Conservation (phyloP, 1,140 invertebrate species). For the Drosophila mauritiana region DNA sequence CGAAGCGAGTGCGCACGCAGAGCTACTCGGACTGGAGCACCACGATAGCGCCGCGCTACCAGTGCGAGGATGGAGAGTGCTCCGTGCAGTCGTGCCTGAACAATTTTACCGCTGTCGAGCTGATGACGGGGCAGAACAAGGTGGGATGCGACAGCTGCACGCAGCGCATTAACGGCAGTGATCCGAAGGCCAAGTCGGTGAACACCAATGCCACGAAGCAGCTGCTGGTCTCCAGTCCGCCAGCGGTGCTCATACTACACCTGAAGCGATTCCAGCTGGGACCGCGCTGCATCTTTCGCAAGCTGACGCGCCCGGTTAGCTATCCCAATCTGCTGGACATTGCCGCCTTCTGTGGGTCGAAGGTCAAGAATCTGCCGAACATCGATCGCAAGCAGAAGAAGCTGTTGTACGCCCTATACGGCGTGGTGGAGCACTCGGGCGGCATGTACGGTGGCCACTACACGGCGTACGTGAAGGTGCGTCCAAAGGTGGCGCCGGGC, state of each 20-base stretch:
- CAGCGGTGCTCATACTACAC: conserved; percentile 96
- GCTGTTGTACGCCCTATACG: conserved; percentile 95
- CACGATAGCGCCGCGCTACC: conserved; percentile 88
- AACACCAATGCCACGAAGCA: conserved; percentile 96
- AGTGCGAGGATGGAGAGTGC: conserved; percentile 91
- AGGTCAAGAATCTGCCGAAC: conserved; percentile 88
- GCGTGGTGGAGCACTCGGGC: conserved; percentile 97
- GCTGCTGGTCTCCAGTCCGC: conserved; percentile 94
- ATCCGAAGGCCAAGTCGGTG: conserved; percentile 89
- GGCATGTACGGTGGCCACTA: conserved; percentile 97
- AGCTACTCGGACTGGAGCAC: conserved; percentile 85
- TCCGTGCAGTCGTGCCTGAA: conserved; percentile 94
- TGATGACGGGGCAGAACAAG: conserved; percentile 96
- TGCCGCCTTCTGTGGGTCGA: conserved; percentile 94
- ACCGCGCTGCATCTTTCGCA: conserved; percentile 87
- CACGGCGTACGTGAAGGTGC: conserved; percentile 96
- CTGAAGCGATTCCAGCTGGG: conserved; percentile 95
- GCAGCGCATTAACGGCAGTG: conserved; percentile 87
- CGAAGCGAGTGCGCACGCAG: conserved; percentile 76
- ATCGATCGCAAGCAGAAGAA: conserved; percentile 88
- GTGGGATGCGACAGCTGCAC: conserved; percentile 96
- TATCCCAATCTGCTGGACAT: conserved; percentile 95
- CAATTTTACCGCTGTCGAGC: conserved; percentile 95
- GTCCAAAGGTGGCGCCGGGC: conserved; percentile 85
- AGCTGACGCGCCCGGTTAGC: conserved; percentile 94